Percentiles rank a stretch among this genome's conserved stretches.
These are phyloP conservation scores for Meta bourneti DNA, from an alignment of 2,888 invertebrate genomes.

Conservation along the genomic window DNA sequence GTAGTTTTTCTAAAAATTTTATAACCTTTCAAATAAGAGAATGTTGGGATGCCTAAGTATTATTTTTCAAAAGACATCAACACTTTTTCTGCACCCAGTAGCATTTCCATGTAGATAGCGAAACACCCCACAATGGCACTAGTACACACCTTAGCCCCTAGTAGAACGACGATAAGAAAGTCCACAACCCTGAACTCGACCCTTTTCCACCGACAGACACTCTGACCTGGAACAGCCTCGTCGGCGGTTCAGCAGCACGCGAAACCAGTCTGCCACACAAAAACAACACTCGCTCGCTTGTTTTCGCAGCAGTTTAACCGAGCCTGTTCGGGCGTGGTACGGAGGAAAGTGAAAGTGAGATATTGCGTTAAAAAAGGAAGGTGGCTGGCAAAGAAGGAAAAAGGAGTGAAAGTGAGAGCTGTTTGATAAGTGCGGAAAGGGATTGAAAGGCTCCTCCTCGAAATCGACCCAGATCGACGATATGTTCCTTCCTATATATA, in stretches of 20 bases:
- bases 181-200: slow-evolving; percentile 52
- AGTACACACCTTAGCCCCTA: not conserved
- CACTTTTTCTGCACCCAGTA: too few species aligned
- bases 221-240: slow-evolving; percentile 40
- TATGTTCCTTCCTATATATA: slow-evolving; percentile 14
- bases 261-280: slow-evolving; percentile 11
- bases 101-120: too few species aligned
- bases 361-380: not conserved
- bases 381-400: slow-evolving; percentile 20
- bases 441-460: slow-evolving; percentile 31
- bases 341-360: not conserved
- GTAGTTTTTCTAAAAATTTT: too few species aligned
- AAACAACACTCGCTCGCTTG: not conserved
- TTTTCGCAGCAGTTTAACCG: not conserved
- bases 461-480: slow-evolving; percentile 30
- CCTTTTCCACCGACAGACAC: slow-evolving; percentile 30
- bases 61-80: too few species aligned
- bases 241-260: too few species aligned
- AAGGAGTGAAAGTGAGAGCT: slow-evolving; percentile 22
- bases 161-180: slow-evolving; percentile 1
- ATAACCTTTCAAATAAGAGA: too few species aligned
- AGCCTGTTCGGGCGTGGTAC: slow-evolving; percentile 38
- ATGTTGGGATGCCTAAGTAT: too few species aligned
- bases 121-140: too few species aligned
- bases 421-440: slow-evolving; percentile 25